Conservation (phyloP, 2,113 vertebrate species). For the Tapirus terrestris region DNA sequence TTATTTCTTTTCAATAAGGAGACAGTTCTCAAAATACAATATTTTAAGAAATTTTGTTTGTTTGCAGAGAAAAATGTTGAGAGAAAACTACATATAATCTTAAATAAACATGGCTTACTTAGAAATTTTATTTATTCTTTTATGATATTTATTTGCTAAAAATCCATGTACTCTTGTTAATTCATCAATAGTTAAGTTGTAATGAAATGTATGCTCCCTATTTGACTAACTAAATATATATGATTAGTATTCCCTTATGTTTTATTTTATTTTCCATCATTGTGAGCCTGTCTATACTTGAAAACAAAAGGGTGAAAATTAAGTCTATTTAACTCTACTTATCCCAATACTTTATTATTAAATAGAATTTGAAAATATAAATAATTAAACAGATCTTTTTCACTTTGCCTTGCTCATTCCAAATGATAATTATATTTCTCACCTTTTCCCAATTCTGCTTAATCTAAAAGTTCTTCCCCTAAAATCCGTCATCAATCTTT, state of each 20-base stretch:
- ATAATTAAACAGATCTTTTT: not conserved
- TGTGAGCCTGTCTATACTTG: not conserved
- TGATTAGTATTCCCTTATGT: not conserved
- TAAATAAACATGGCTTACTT: not conserved
- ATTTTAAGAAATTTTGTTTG: not conserved
- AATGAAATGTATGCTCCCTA: not conserved
- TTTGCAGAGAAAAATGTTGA: not conserved
- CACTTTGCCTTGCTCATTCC: not conserved
- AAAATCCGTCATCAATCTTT: not conserved
- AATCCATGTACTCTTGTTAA: not conserved
- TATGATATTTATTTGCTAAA: not conserved
- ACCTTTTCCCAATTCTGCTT: not conserved
- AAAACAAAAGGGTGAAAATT: not conserved
- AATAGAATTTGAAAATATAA: not conserved
- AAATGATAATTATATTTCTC: not conserved
- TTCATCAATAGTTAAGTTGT: not conserved
- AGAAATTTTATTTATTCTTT: not conserved
- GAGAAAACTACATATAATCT: not conserved
- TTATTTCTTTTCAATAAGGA: not conserved
- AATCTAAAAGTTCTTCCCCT: not conserved
- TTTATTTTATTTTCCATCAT: not conserved
- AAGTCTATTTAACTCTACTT: not conserved
- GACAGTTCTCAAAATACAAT: not conserved
- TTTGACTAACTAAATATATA: not conserved
- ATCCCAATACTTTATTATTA: not conserved